Percentiles rank a stretch among this genome's conserved stretches.
These are phyloP conservation scores for Acromyrmex charruanus DNA, from an alignment of 1,140 invertebrate genomes.

Conservation along the genomic window DNA sequence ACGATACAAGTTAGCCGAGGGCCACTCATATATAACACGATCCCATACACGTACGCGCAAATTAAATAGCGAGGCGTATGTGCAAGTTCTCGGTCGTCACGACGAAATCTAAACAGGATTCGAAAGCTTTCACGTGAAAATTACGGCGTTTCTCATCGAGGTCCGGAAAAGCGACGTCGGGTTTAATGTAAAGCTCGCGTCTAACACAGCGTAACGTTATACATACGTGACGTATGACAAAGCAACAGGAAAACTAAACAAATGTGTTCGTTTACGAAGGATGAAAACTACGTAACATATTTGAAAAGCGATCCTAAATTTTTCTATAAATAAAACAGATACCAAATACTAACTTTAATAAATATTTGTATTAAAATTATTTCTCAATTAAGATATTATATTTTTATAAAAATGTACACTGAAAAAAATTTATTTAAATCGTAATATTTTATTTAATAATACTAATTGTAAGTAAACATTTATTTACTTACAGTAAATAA, in stretches of 20 bases:
- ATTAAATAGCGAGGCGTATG: slow-evolving; percentile 43
- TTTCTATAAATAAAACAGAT: background rate
- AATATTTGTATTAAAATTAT: background rate
- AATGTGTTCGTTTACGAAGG: background rate
- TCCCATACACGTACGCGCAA: slow-evolving; percentile 6
- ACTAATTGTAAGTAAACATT: no score
- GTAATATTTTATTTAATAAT: no score
- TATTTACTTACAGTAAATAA: no score
- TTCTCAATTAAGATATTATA: background rate
- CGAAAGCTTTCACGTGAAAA: slow-evolving; percentile 56
- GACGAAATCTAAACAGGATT: slow-evolving; percentile 53
- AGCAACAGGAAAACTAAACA: slow-evolving; percentile 20
- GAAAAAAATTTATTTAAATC: no score
- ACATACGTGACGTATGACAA: slow-evolving; percentile 12
- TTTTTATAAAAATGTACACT: background rate
- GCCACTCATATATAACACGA: slow-evolving; percentile 35
- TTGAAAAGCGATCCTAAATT: slow-evolving; percentile 5
- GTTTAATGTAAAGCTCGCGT: slow-evolving; percentile 38
- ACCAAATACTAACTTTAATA: no score
- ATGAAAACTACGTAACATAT: background rate
- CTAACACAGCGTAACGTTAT: slow-evolving; percentile 26
- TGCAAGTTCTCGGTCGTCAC: slow-evolving; percentile 13
- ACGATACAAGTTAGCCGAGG: slow-evolving; percentile 23
- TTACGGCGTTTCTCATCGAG: slow-evolving; percentile 16
- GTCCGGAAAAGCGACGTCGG: background rate